Evolutionary conservation across 2,888 invertebrate genomes (phyloP), one percentile per base, ranked within the genome.

Genomic region (Oligia strigilis): DNA sequence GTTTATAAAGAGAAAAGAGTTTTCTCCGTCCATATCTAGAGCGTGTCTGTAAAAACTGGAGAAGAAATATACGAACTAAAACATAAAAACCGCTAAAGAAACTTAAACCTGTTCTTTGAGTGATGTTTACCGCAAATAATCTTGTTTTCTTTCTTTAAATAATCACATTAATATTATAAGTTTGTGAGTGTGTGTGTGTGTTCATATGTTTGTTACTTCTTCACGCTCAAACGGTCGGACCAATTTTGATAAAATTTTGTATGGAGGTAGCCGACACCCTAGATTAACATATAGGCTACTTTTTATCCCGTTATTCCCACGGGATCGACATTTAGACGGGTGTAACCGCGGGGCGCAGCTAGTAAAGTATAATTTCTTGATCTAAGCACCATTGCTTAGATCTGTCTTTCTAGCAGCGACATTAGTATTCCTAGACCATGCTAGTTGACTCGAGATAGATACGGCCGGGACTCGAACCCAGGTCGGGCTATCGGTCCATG

Each of bases 361-460:
- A 29, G 29, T 23, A 58, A 58, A 58, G 11, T 58, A 58, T 9
- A 0, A 58, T 58, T 23, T 55, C 4, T 13, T 46, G 43, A 40
- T 19, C 11, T 66, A 36, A n/a, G 55, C 36, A n/a, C 46, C 79
- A 19, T 36, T 9, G 36, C 46, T 58, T 76, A 76, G 19, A 55
- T 74, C 36, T 36, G 43, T 36, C 43, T 19, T 52, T 11, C 49
- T 43, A 76, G 58, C 49, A 40, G 4, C 9, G 8, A 17, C 17
- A 83, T 67, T 80, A 67, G 60, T 77, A 80, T 67, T 66, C 52
- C 14, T 19, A 43, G 29, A 83, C 58, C 49, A 66, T 66, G 49
- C 49, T 77, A 83, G 58, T 60, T 77, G 67, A 83, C 60, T 66
- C 83, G 66, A 36, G 29, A 52, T 60, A 43, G 65, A 52, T 77